phyloP scores from a whole-genome alignment of 2,888 invertebrate species.

The Enchytraeus crypticus region DNA sequence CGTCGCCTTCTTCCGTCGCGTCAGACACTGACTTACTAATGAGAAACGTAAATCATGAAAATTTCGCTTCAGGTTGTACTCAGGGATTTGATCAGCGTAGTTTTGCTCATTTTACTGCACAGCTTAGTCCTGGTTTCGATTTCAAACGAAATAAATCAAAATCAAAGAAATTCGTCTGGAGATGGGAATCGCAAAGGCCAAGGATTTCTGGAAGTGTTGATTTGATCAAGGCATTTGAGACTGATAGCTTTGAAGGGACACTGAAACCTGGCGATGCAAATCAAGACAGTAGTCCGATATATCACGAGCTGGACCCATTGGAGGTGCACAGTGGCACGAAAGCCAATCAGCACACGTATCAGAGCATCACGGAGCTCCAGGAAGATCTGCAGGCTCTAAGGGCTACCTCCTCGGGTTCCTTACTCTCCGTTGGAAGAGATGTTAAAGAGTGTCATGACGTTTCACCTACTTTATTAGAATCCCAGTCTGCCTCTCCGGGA shows the following conservation, averaged over 20 bases:
- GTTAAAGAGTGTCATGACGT: background rate
- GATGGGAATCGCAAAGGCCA: background rate
- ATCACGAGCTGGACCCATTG: constrained; percentile 15
- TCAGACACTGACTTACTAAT: background rate
- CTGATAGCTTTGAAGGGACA: background rate
- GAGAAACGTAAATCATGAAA: too few relatives aligned
- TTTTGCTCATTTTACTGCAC: too few relatives aligned
- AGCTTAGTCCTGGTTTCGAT: too few relatives aligned
- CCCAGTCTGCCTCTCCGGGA: constrained; percentile 5
- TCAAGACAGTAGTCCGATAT: constrained; percentile 11
- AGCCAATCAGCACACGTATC: constrained; percentile 11
- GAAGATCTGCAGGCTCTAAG: constrained; percentile 7
- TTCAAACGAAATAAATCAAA: too few relatives aligned
- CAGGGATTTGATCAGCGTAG: too few relatives aligned
- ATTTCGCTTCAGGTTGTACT: too few relatives aligned
- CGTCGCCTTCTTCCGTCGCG: background rate
- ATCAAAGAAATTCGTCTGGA: too few relatives aligned
- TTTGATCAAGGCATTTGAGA: background rate
- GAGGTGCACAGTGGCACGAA: background rate
- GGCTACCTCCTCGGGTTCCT: background rate
- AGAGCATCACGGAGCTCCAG: constrained; percentile 13
- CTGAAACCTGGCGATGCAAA: background rate
- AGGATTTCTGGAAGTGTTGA: background rate
- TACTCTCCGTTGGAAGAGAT: background rate
- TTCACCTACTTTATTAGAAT: background rate